Evolutionary conservation across 2,113 vertebrate genomes (phyloP).

Genomic region (Numenius arquata): DNA sequence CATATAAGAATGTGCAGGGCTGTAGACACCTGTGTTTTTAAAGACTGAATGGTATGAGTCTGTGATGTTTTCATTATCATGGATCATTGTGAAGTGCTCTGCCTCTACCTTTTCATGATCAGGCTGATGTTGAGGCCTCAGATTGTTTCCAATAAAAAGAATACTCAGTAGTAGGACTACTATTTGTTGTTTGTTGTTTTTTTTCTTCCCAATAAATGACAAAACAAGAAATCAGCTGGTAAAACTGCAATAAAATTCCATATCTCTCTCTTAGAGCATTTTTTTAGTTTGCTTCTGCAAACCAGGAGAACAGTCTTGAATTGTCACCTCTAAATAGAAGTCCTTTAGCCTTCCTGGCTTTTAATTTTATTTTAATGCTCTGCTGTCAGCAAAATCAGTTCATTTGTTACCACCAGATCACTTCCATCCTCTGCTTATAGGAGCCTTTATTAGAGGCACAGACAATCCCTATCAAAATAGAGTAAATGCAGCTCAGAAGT

Average conservation of each 20-base stretch:
- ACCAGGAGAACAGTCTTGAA: not conserved
- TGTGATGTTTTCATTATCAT: not conserved
- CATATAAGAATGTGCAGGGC: not conserved
- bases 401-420: not conserved
- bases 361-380: not conserved
- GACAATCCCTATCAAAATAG: not conserved
- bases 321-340: not conserved
- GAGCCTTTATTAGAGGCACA: not conserved
- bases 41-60: not conserved
- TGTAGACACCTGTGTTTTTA: not conserved
- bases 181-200: not conserved
- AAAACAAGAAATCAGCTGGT: not conserved
- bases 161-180: not conserved
- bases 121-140: not conserved
- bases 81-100: not conserved
- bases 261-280: not conserved
- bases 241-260: not conserved
- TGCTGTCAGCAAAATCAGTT: not conserved
- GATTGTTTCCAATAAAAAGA: not conserved
- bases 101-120: not conserved
- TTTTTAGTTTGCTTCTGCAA: not conserved
- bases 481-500: not conserved
- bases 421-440: not conserved
- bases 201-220: not conserved
- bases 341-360: not conserved